Evolutionary conservation across 2,888 invertebrate genomes (phyloP).

Genomic region (Anoncus sp.): DNA sequence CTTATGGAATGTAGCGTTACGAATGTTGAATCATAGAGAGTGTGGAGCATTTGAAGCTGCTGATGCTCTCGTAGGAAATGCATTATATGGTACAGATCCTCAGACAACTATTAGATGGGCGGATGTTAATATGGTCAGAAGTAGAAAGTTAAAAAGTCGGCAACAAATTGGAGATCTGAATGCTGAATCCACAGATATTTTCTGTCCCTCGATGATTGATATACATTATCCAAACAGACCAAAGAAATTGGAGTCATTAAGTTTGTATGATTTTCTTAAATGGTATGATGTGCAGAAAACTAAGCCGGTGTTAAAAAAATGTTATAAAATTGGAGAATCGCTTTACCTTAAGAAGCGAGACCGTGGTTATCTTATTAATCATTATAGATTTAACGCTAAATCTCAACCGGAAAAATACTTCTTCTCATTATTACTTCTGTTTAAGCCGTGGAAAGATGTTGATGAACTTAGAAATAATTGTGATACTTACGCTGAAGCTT

Average conservation of each 20-base stretch:
- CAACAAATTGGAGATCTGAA: slow-evolving; percentile 30
- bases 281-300: slow-evolving; percentile 45
- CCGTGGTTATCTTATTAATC: slow-evolving; percentile 72
- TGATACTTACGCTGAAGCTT: slow-evolving; percentile 61
- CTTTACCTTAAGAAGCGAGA: slow-evolving; percentile 64
- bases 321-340: slow-evolving; percentile 39
- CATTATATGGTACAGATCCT: slow-evolving; percentile 74
- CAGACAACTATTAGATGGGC: slow-evolving; percentile 68
- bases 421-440: slow-evolving; percentile 60
- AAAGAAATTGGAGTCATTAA: slow-evolving; percentile 56
- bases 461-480: slow-evolving; percentile 58
- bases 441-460: slow-evolving; percentile 62
- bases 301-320: slow-evolving; percentile 10
- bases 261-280: slow-evolving; percentile 61
- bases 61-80: slow-evolving; percentile 70
- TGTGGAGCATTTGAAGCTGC: slow-evolving; percentile 74
- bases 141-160: not conserved
- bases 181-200: slow-evolving; percentile 54
- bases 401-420: slow-evolving; percentile 64
- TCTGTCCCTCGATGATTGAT: slow-evolving; percentile 50
- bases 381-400: slow-evolving; percentile 62
- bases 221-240: slow-evolving; percentile 53
- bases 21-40: slow-evolving; percentile 71
- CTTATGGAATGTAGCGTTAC: slow-evolving; percentile 72
- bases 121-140: slow-evolving; percentile 31